phyloP scores from a whole-genome alignment of 2,113 vertebrate genomes.

The Stegostoma tigrinum region DNA sequence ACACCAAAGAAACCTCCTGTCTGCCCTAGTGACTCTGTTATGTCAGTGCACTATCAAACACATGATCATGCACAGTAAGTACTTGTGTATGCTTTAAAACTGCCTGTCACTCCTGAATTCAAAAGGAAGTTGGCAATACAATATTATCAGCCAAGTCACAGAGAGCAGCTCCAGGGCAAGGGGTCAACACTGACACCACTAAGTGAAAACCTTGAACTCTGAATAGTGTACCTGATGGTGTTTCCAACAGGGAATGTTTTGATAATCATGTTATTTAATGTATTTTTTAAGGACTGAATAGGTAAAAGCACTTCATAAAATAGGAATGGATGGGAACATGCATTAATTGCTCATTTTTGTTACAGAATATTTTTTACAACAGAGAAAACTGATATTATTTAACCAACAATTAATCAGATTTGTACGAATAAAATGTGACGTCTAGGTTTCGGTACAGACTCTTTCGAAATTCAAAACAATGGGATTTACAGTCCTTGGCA shows the following conservation, averaged over 20 bases:
- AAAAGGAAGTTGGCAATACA: not conserved
- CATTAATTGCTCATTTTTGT: slow-evolving; percentile 10
- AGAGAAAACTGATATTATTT: slow-evolving; percentile 1
- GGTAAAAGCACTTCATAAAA: slow-evolving; percentile 17
- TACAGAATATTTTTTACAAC: slow-evolving; percentile 27
- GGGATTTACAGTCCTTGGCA: not conserved
- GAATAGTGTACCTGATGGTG: not conserved
- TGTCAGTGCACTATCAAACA: slow-evolving; percentile 57
- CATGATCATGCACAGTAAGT: slow-evolving; percentile 40
- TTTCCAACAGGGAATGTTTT: slow-evolving; percentile 14
- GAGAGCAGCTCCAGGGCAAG: not conserved
- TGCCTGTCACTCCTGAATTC: not conserved
- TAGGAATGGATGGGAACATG: not conserved
- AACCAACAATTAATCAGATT: not conserved
- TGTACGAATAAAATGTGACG: slow-evolving; percentile 14
- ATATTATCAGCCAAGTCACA: not conserved
- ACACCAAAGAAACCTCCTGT: accelerated
- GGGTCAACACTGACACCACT: not conserved
- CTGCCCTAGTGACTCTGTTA: slow-evolving; percentile 40
- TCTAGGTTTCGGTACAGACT: not conserved
- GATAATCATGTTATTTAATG: slow-evolving; percentile 24
- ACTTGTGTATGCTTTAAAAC: not conserved
- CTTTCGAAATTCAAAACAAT: not conserved
- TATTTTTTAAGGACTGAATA: slow-evolving; percentile 27
- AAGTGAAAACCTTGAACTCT: slow-evolving; percentile 23